Base-by-base conservation (phyloP, 2,888 invertebrate species). In the Baronia brevicornis region DNA sequence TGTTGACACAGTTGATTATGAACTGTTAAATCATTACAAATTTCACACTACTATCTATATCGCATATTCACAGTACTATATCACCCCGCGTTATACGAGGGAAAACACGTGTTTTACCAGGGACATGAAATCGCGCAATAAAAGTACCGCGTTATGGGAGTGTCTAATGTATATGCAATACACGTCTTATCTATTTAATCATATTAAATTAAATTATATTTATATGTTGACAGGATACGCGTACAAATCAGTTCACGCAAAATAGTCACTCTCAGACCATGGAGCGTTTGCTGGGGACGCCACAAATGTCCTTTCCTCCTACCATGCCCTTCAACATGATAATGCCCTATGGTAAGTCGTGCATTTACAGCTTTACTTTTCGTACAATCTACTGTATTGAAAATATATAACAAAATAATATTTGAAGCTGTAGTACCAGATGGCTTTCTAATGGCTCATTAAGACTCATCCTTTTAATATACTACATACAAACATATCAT, bases 241-340 rank as follows among this genome's bases (percentile, higher is more conserved):
- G 84, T 5, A 66, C 71, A 0, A 84, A 84, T 37, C 84, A 84
- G 52, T 84, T 84, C 48, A 84, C 82, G 0, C 84, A 82, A 46
- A 84, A 84, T 54, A 79, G 77, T 36, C 84, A 84, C 46, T 82
- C 84, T 31, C 84, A 84, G 38, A 84, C 84, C 0, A 82, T 82
- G 84, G 84, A 82, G 29, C 71, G 82, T 0, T 44, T 80, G 36
- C 40, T 79, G 51, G 74, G 75, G 0, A 74, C 78, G 1, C 80
- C 80, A 3, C 80, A 71, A 39, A 50, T 77, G 53, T 54, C 74
- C 1, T 79, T 54, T 48, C 79, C 80, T 14, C 80, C 82, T 0
- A 56, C 82, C 2, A 60, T 79, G 70, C 82, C 84, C 0, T 79
- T 62, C 51, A 79, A 77, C 44, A 77, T 82, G 80, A 79, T 84